Evolutionary conservation across 1,140 invertebrate genomes (phyloP).

Genomic region (Drosophila ambigua): DNA sequence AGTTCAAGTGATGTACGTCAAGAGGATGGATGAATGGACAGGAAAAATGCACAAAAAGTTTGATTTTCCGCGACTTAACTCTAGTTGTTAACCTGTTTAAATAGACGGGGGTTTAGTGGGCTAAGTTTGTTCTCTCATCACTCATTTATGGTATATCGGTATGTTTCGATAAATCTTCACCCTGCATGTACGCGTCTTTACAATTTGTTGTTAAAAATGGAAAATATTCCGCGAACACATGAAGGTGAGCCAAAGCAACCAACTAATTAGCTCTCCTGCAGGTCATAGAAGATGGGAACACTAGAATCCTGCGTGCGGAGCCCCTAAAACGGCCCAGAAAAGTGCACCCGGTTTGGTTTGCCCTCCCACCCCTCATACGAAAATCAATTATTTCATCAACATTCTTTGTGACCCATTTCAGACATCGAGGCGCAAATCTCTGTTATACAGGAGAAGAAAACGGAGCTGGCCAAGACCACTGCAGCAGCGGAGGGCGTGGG

Average conservation of each 20-base stretch:
- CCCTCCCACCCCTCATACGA: constrained; percentile 3
- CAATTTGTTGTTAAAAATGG: constrained; percentile 85
- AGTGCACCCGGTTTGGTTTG: constrained; percentile 11
- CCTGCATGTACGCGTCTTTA: constrained; percentile 66
- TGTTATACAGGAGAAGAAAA: constrained; percentile 95
- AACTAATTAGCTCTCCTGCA: not conserved
- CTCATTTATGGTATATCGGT: not conserved
- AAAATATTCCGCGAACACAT: constrained; percentile 90
- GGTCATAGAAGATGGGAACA: no score
- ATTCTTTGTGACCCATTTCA: constrained; percentile 80
- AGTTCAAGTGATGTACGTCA: no score
- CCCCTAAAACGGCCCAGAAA: no score
- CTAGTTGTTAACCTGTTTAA: no score
- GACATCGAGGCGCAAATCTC: constrained; percentile 97
- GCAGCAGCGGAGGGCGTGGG: constrained; percentile 89
- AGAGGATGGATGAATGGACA: no score
- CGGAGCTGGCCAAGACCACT: constrained; percentile 88
- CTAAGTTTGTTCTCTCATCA: no score
- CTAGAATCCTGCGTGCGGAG: no score
- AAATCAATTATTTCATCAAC: constrained; percentile 56
- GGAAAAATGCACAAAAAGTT: no score
- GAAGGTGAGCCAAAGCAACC: constrained; percentile 88
- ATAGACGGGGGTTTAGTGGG: no score
- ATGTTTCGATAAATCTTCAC: constrained; percentile 30
- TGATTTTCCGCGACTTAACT: no score